Conservation (phyloP, 2,888 invertebrate genomes). For the Drosophila anomelani region DNA sequence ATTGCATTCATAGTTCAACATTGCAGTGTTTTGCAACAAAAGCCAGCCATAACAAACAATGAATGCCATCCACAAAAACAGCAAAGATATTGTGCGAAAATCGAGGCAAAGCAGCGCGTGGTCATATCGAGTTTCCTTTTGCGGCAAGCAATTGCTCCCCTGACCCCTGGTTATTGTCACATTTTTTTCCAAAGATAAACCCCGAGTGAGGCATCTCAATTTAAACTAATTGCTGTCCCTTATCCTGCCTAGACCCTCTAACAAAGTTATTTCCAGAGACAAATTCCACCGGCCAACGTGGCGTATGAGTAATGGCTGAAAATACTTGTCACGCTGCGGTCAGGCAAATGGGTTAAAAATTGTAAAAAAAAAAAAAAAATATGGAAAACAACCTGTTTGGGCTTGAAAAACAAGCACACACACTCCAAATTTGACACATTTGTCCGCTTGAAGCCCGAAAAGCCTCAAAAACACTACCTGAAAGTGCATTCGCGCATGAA, state of each 20-base stretch:
- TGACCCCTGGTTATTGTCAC: conserved; percentile 51
- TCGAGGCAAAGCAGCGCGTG: conserved; percentile 54
- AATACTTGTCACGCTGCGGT: conserved; percentile 59
- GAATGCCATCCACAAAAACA: conserved; percentile 49
- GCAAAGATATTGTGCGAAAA: conserved; percentile 60
- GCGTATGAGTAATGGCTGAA: conserved; percentile 47
- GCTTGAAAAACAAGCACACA: conserved; percentile 15
- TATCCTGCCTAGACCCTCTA: conserved; percentile 61
- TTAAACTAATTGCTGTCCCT: conserved; percentile 66
- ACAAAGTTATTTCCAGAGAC: conserved; percentile 60
- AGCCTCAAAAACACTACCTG: conserved; percentile 37
- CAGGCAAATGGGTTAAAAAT: conserved; percentile 25
- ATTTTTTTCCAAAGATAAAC: conserved; percentile 53
- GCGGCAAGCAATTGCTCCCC: conserved; percentile 66
- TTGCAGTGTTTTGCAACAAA: conserved; percentile 70
- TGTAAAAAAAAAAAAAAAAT: neutral
- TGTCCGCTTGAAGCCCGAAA: conserved; percentile 33
- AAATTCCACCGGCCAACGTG: conserved; percentile 39
- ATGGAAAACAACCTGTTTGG: conserved; percentile 33
- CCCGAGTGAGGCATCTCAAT: conserved; percentile 58
- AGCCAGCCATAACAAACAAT: conserved; percentile 73
- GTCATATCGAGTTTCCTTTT: conserved; percentile 77
- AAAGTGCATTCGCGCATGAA: conserved; percentile 59
- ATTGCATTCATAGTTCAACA: conserved; percentile 84
- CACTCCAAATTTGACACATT: conserved; percentile 64